phyloP scores from a whole-genome alignment of 2,888 invertebrate genomes.

The Diplazon laetatorius region DNA sequence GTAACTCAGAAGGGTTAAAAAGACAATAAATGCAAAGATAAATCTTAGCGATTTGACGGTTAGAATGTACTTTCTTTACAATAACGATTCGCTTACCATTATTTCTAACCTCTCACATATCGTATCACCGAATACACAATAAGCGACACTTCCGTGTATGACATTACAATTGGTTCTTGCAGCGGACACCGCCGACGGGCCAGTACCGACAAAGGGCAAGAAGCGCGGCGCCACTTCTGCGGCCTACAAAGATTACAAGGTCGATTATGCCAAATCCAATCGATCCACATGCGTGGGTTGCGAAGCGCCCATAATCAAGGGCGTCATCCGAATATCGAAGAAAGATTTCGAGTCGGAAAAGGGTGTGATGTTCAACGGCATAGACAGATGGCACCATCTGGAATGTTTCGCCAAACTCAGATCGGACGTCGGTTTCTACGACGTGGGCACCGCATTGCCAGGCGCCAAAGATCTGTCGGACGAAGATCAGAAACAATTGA shows the following conservation, averaged over 20 bases:
- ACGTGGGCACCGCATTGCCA: slow-evolving; percentile 88
- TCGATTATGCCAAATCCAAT: slow-evolving; percentile 94
- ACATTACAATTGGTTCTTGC: slow-evolving; percentile 9
- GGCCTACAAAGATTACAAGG: slow-evolving; percentile 87
- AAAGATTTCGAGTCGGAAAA: slow-evolving; percentile 92
- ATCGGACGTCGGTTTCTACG: slow-evolving; percentile 89
- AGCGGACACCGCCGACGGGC: slow-evolving; percentile 65
- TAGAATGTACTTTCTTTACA: too few relatives aligned
- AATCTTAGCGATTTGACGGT: too few relatives aligned
- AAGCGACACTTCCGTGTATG: too few relatives aligned
- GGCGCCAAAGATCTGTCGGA: slow-evolving; percentile 88
- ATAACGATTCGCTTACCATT: too few relatives aligned
- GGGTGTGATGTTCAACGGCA: slow-evolving; percentile 91
- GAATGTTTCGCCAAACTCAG: slow-evolving; percentile 93
- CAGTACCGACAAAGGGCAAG: slow-evolving; percentile 83
- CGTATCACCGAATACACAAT: too few relatives aligned
- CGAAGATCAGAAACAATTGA: slow-evolving; percentile 88
- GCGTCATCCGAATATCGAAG: slow-evolving; percentile 88
- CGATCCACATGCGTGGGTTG: slow-evolving; percentile 92
- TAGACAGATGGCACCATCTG: slow-evolving; percentile 95
- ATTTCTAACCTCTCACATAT: too few relatives aligned
- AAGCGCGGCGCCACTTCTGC: slow-evolving; percentile 84
- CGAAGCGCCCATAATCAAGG: slow-evolving; percentile 92
- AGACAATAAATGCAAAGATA: too few relatives aligned
- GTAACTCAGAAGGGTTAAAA: too few relatives aligned